A percentile compares a stretch with the other conserved stretches of the same genome.
These are phyloP conservation scores for Callithrix jacchus DNA, from an alignment of 2,113 vertebrate genomes.

Conservation along the genomic window DNA sequence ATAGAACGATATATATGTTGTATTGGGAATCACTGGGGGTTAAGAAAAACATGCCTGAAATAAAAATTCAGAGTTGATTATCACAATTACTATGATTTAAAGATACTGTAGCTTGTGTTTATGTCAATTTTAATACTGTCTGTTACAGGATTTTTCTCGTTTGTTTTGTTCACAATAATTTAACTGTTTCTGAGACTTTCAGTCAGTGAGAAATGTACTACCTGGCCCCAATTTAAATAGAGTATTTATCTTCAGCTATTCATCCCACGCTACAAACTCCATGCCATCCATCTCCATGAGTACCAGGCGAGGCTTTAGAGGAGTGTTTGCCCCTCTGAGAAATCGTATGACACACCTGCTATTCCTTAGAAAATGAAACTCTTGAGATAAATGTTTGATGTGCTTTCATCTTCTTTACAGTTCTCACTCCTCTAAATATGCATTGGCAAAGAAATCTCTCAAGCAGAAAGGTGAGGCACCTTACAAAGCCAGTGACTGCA, in stretches of 20 bases:
- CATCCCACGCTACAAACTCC: background rate
- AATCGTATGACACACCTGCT: slow-evolving; percentile 29
- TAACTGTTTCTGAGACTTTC: background rate
- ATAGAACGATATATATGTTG: fast-evolving
- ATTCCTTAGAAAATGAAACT: slow-evolving; percentile 61
- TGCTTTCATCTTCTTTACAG: slow-evolving; percentile 59
- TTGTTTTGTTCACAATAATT: background rate
- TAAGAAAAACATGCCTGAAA: background rate
- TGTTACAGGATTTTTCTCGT: background rate
- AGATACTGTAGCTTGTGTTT: background rate
- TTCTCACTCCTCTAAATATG: slow-evolving; percentile 56
- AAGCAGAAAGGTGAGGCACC: slow-evolving; percentile 65
- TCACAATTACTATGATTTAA: background rate
- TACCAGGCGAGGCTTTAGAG: background rate
- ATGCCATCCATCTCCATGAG: background rate
- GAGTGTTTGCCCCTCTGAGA: background rate
- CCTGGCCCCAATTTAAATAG: background rate
- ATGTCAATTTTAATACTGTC: background rate
- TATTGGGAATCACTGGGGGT: fast-evolving
- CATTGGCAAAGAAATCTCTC: slow-evolving; percentile 60
- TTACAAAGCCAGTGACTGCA: slow-evolving; percentile 46
- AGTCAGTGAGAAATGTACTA: background rate
- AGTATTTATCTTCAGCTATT: background rate
- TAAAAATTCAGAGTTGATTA: background rate
- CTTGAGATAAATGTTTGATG: slow-evolving; percentile 67